Evolutionary conservation across 2,797 vertebrate species (phyloP).

Genomic region (Peromyscus attwateri): DNA sequence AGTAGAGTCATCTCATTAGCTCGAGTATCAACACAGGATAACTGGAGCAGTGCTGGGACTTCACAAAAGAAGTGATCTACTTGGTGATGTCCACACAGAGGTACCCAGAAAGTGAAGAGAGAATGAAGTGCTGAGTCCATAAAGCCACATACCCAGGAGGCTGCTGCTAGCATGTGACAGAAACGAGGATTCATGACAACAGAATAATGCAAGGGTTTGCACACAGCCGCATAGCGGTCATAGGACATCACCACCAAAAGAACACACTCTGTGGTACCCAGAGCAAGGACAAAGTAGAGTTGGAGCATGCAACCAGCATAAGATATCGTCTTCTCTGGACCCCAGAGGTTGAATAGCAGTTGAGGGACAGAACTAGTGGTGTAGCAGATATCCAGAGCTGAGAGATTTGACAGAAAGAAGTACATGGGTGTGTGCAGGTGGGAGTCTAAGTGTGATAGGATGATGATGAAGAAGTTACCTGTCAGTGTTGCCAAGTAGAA

Average conservation of each 20-base stretch:
- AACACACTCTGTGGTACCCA: constrained; percentile 71
- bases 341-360: constrained; percentile 56
- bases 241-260: constrained; percentile 75
- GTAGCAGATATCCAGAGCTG: constrained; percentile 81
- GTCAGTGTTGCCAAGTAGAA: constrained; percentile 74
- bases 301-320: constrained; percentile 62
- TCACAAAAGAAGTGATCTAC: constrained; percentile 65
- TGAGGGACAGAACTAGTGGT: constrained; percentile 65
- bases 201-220: constrained; percentile 70
- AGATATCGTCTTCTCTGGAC: constrained; percentile 51
- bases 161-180: not conserved
- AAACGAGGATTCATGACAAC: constrained; percentile 51
- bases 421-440: constrained; percentile 78
- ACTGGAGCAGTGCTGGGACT: constrained; percentile 42
- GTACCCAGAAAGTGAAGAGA: constrained; percentile 47
- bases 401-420: constrained; percentile 79
- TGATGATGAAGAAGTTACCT: constrained; percentile 74
- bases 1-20: constrained; percentile 47
- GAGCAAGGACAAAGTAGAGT: constrained; percentile 68
- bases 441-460: constrained; percentile 28
- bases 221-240: constrained; percentile 70
- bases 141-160: constrained; percentile 64
- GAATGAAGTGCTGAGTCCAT: constrained; percentile 47
- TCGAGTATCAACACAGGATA: constrained; percentile 49
- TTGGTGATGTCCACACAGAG: constrained; percentile 51